These are phyloP conservation scores for Gyrodactylus bullatarudis DNA, from an alignment of 1,140 invertebrate species.

Conservation along the genomic window DNA sequence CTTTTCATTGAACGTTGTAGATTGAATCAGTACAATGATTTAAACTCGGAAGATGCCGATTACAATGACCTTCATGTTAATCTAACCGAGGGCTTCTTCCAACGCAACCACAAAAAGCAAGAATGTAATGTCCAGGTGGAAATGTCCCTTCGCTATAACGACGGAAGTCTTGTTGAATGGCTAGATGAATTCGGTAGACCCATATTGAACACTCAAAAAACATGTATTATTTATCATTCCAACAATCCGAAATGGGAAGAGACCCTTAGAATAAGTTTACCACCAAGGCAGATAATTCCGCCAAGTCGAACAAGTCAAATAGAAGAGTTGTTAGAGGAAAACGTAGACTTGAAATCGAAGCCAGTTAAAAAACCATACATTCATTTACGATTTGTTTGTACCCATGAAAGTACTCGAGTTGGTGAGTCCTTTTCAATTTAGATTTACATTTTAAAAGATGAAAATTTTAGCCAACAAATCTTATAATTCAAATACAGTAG, in stretches of 20 bases:
- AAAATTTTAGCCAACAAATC: too few relatives aligned
- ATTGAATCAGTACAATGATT: too few relatives aligned
- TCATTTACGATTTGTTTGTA: neutral
- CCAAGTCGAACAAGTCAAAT: neutral
- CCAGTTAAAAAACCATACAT: neutral
- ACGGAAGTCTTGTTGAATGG: neutral
- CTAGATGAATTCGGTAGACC: neutral
- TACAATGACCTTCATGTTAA: neutral
- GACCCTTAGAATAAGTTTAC: neutral
- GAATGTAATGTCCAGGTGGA: neutral
- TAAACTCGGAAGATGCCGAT: too few relatives aligned
- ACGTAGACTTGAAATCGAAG: neutral
- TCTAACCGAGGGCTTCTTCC: neutral
- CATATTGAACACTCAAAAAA: neutral
- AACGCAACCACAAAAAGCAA: neutral
- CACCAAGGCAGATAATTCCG: neutral
- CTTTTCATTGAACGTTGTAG: too few relatives aligned
- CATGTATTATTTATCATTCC: neutral
- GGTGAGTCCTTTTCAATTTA: too few relatives aligned
- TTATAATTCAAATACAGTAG: too few relatives aligned
- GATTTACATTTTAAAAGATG: too few relatives aligned
- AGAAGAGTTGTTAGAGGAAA: neutral
- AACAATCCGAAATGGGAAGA: neutral
- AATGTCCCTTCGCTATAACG: neutral
- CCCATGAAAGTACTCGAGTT: neutral